Conservation (phyloP, 2,888 invertebrate genomes). For the Tineola bisselliella region DNA sequence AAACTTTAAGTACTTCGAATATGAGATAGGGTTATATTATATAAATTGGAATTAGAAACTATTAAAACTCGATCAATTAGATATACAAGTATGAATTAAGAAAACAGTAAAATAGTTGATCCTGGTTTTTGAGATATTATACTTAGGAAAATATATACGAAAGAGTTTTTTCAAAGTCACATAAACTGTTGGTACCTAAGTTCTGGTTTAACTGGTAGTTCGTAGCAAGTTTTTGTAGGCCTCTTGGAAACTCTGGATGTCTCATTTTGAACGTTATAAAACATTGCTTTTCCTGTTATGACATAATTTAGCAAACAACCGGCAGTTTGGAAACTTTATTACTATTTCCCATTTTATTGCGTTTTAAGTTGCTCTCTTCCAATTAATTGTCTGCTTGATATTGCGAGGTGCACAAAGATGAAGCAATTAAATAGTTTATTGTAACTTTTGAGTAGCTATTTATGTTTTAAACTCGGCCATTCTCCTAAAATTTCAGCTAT, state of each 20-base stretch:
- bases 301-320: not conserved
- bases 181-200: not conserved
- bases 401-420: not conserved
- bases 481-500: too few species aligned
- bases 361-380: not conserved
- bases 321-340: not conserved
- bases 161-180: slow-evolving; percentile 5
- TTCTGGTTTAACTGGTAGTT: not conserved
- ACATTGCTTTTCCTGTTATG: slow-evolving; percentile 5
- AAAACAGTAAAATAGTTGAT: too few species aligned
- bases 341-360: not conserved
- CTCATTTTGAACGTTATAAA: not conserved
- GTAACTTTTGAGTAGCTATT: not conserved
- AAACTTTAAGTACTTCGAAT: not conserved
- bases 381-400: not conserved
- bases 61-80: too few species aligned
- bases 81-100: too few species aligned
- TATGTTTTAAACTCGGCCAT: too few species aligned
- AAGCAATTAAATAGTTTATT: not conserved
- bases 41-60: too few species aligned
- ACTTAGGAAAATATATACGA: not conserved
- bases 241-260: not conserved
- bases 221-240: slow-evolving; percentile 4
- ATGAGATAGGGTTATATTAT: not conserved
- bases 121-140: too few species aligned